These are phyloP conservation scores for Sisor rabdophorus DNA, from an alignment of 2,113 vertebrate species.

Conservation along the genomic window DNA sequence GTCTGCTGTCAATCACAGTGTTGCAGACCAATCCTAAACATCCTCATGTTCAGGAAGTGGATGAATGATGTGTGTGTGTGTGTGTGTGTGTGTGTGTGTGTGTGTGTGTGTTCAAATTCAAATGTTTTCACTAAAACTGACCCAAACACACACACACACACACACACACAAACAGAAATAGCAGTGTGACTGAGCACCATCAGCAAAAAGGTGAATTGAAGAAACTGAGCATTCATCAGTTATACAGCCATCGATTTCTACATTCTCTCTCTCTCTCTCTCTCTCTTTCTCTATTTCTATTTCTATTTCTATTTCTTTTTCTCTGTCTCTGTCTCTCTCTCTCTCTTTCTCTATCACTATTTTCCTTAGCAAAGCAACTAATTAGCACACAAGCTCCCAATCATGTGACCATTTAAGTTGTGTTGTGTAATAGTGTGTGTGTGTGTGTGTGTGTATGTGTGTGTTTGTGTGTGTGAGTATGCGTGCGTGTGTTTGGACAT, in stretches of 20 bases:
- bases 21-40: too few species aligned
- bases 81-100: not conserved
- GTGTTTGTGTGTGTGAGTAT: too few species aligned
- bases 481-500: slow-evolving; percentile 20
- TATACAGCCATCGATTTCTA: slow-evolving; percentile 7
- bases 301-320: not conserved
- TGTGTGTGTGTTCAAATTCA: not conserved
- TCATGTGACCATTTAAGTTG: slow-evolving; percentile 20
- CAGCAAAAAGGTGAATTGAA: slow-evolving; percentile 6
- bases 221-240: not conserved
- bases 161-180: not conserved
- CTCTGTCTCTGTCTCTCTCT: not conserved
- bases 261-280: slow-evolving; percentile 1
- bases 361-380: not conserved
- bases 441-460: too few species aligned
- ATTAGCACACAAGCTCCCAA: slow-evolving; percentile 6
- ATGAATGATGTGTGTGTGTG: not conserved
- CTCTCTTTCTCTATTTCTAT: not conserved
- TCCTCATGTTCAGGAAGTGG: too few species aligned
- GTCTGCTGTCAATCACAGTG: too few species aligned
- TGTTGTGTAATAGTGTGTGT: slow-evolving; percentile 17
- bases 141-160: not conserved
- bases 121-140: too few species aligned
- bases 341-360: not conserved
- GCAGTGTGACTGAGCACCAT: not conserved